A percentile compares a stretch with the other conserved stretches of the same genome.
These are phyloP conservation scores for Dromiciops gliroides DNA, from an alignment of 2,113 vertebrate species.

Conservation along the genomic window DNA sequence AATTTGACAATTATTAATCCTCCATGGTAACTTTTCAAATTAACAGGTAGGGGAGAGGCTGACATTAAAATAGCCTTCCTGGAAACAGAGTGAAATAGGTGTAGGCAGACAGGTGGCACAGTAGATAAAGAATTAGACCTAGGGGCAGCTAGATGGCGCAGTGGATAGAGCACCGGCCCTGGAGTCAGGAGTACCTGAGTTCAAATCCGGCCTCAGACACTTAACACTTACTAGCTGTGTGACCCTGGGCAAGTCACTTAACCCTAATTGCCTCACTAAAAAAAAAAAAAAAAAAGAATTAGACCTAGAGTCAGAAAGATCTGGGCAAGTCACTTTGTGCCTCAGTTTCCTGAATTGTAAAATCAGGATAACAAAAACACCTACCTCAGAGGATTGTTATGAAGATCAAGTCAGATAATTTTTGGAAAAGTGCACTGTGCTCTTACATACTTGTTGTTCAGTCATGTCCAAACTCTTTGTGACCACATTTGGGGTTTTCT, in stretches of 20 bases:
- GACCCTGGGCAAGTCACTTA: background rate
- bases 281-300: no score
- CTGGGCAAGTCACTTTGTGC: background rate
- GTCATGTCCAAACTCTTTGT: background rate
- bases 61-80: constrained; percentile 2
- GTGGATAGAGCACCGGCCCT: background rate
- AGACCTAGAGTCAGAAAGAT: no score
- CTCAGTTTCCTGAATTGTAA: background rate
- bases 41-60: background rate
- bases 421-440: background rate
- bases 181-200: background rate
- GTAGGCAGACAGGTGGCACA: background rate
- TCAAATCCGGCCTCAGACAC: background rate
- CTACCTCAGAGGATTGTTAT: background rate
- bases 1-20: background rate
- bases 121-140: background rate
- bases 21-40: background rate
- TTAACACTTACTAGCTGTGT: no score
- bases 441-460: background rate
- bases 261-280: no score
- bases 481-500: background rate
- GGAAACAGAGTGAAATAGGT: background rate
- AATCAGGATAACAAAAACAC: background rate
- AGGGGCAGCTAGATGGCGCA: background rate
- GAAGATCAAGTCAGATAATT: background rate